Conservation (phyloP, 2,888 invertebrate genomes). For the Bedellia somnulentella region DNA sequence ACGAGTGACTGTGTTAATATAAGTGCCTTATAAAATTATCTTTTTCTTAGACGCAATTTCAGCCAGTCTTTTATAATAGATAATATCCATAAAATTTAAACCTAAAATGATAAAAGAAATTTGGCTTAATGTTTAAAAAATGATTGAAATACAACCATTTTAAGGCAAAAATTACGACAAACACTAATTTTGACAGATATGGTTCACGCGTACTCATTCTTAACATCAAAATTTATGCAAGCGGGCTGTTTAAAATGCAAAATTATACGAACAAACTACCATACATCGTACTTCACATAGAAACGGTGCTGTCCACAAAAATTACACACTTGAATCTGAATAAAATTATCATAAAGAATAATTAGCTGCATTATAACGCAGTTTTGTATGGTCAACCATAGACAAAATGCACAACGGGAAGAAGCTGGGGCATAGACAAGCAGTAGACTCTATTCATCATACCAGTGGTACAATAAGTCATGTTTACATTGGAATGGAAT, state of each 20-base stretch:
- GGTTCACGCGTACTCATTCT: too few species aligned
- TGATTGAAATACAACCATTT: too few species aligned
- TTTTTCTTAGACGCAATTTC: too few species aligned
- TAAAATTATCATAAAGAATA: conserved; percentile 52
- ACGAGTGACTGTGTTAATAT: too few species aligned
- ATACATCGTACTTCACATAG: conserved; percentile 3
- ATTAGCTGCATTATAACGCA: conserved; percentile 47
- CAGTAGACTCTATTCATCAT: conserved; percentile 11
- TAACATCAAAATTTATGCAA: neutral
- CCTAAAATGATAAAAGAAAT: too few species aligned
- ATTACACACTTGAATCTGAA: conserved; percentile 35
- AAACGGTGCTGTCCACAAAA: conserved; percentile 16
- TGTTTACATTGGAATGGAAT: conserved; percentile 56
- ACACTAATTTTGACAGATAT: too few species aligned
- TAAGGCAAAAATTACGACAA: too few species aligned
- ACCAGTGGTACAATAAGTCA: conserved; percentile 22
- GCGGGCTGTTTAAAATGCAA: neutral
- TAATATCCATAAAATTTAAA: too few species aligned
- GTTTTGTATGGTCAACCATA: conserved; percentile 5
- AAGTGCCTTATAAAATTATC: too few species aligned
- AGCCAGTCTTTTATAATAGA: too few species aligned
- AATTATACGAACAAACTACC: conserved; percentile 3
- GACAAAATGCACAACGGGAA: conserved; percentile 15
- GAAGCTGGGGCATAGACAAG: conserved; percentile 23
- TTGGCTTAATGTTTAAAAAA: too few species aligned